Base-by-base conservation (phyloP, 2,888 invertebrate species). In the Palloptera scutellata region DNA sequence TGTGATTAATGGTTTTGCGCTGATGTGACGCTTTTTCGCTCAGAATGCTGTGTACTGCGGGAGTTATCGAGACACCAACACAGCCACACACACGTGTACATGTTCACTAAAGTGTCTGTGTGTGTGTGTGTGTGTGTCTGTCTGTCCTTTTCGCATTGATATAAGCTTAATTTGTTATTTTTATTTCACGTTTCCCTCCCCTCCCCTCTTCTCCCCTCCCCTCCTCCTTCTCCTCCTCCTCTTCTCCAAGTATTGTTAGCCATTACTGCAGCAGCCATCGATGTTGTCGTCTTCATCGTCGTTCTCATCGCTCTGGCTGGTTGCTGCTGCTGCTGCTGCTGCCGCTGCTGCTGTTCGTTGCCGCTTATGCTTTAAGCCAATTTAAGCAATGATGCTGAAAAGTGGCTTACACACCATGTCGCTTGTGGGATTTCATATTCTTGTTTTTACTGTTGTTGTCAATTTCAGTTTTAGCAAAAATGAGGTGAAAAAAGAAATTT, bases 351-450 rank as follows among this genome's bases (percentile, higher is more conserved):
- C 15, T 15, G 2, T 4, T 48, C 51, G 51, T 48, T 15, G n/a
- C 17, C 54, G 43, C 19, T 66, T 66, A 61, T 41, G 54, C 48
- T 66, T 66, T 61, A 61, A 66, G 66, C 66, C 66, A 66, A 70
- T 72, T 66, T 52, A 66, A 66, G 72, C 70, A 70, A 70, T 72
- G 68, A 70, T 70, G 71, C 68, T 71, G 69, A 71, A 72, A 72
- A 71, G 65, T 72, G 71, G 64, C 71, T 74, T 72, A 69, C 68
- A 67, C 69, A 64, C 66, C 65, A 68, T 64, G 64, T 61, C 67
- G 68, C 65, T 52, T 20, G 41, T 30, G 61, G 66, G 66, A 61
- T 66, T 66, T 66, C 43, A 61, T 42, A 10, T 15, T 41, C 53
- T 52, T 19, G 30, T 61, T 61, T 45, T 13, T 61, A 9, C 9